These are phyloP conservation scores for Zapornia atra DNA, from an alignment of 2,113 vertebrate species.

Conservation along the genomic window DNA sequence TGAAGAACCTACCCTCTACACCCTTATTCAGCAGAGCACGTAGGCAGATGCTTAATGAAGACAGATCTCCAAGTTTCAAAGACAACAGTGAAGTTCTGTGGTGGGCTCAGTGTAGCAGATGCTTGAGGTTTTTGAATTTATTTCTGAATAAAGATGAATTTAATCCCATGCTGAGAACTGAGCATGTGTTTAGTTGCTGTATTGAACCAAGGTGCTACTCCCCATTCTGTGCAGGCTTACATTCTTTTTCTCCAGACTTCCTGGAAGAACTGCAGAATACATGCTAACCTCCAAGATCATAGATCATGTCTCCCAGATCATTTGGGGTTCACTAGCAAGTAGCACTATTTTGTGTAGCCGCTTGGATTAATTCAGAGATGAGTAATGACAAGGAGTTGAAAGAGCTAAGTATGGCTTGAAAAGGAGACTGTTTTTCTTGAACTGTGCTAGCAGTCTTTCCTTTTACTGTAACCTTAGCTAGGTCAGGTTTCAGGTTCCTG, in stretches of 20 bases:
- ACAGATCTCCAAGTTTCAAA: not conserved
- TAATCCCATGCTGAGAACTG: not conserved
- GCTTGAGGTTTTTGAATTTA: not conserved
- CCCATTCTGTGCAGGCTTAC: not conserved
- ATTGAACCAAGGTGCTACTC: not conserved
- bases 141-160: not conserved
- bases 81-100: not conserved
- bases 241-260: not conserved
- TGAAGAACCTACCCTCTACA: not conserved
- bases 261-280: not conserved
- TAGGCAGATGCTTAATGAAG: not conserved
- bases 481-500: not conserved
- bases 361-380: not conserved
- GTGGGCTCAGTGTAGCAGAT: not conserved
- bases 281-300: not conserved
- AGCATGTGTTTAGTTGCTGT: not conserved
- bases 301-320: not conserved
- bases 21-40: not conserved
- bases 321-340: not conserved
- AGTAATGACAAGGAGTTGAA: not conserved
- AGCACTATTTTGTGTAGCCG: not conserved
- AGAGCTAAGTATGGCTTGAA: not conserved
- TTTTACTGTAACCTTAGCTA: conserved; percentile 12
- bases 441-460: not conserved
- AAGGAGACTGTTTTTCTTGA: not conserved